phyloP scores from a whole-genome alignment of 2,113 vertebrate genomes.

The Microtus richardsoni region DNA sequence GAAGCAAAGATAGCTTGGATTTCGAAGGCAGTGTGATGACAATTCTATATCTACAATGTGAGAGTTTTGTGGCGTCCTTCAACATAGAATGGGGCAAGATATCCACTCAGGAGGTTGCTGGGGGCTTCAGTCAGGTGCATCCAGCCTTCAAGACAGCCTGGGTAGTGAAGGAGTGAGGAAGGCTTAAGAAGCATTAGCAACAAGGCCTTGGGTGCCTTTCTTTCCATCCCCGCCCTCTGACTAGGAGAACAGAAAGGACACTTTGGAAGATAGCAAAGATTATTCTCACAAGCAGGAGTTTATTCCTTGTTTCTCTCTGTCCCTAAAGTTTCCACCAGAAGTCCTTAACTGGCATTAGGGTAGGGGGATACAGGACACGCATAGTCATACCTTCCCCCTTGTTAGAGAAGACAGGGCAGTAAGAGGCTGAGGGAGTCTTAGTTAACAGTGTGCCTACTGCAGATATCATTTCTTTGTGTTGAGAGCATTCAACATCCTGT shows the following conservation, averaged over 20 bases:
- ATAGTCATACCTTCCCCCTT: not conserved
- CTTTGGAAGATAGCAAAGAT: not conserved
- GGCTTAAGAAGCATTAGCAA: not conserved
- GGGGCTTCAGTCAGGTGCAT: not conserved
- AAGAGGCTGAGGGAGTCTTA: no score
- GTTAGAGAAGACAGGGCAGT: not conserved
- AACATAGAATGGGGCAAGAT: not conserved
- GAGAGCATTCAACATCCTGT: not conserved
- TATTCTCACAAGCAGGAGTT: fast-evolving
- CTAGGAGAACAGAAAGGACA: not conserved
- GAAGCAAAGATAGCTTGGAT: no score
- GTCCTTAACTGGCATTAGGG: not conserved
- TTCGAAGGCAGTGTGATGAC: not conserved
- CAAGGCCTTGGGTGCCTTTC: no score
- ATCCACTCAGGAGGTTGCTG: no score
- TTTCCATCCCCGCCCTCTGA: not conserved
- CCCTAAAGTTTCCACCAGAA: not conserved
- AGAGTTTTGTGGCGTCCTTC: not conserved
- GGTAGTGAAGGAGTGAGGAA: not conserved
- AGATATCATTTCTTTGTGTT: not conserved
- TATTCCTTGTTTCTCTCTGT: not conserved
- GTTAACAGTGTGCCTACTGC: fast-evolving
- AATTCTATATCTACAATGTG: not conserved
- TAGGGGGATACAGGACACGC: not conserved
- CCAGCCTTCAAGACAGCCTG: no score